phyloP scores from a whole-genome alignment of 92 coral and sea anemone genomes.

The Scolanthus callimorphus region DNA sequence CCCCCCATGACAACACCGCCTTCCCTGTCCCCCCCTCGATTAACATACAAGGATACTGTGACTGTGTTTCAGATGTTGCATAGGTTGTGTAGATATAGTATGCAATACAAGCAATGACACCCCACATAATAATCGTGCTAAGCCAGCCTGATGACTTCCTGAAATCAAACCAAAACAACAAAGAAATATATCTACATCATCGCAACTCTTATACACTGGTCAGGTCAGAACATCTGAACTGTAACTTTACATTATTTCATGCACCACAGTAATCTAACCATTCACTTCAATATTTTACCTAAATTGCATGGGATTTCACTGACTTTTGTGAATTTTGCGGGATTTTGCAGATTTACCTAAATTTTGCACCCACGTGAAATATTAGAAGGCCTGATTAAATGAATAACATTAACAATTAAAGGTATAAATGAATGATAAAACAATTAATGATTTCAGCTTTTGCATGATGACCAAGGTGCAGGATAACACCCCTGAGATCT shows the following conservation, averaged over 20 bases:
- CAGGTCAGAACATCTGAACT: too few species aligned
- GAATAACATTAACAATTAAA: too few species aligned
- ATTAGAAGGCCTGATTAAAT: neutral
- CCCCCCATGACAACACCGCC: neutral
- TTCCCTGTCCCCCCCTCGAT: neutral
- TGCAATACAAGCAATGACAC: constrained; percentile 67
- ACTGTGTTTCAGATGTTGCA: too few species aligned
- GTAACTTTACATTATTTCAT: too few species aligned
- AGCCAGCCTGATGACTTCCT: constrained; percentile 52
- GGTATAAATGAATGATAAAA: too few species aligned
- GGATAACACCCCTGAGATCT: too few species aligned
- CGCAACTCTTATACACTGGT: too few species aligned
- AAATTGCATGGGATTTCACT: neutral
- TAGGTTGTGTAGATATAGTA: constrained; percentile 77
- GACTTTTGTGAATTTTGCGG: neutral
- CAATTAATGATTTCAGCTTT: too few species aligned
- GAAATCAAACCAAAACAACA: constrained; percentile 1
- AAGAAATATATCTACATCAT: too few species aligned
- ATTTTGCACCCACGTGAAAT: neutral
- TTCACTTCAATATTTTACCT: neutral
- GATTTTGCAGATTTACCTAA: neutral
- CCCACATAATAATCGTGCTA: constrained; percentile 73
- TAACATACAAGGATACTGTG: constrained; percentile 85
- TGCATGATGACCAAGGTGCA: too few species aligned
- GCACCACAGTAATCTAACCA: neutral